Conservation (phyloP, 2,797 vertebrate species). For the Platyrinchus mystaceus region DNA sequence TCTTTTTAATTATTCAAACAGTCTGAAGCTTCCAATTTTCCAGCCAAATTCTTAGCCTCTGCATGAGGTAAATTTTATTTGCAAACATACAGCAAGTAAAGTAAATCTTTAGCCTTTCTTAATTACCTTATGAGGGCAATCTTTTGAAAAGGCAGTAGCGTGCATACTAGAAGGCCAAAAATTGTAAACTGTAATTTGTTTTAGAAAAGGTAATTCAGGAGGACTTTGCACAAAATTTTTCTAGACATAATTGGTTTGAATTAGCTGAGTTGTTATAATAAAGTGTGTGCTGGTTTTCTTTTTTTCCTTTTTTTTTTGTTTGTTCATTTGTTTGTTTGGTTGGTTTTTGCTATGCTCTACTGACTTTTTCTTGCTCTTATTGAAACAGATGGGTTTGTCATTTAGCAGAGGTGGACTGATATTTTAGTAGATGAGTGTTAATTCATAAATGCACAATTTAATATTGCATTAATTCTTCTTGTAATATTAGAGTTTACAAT, state of each 20-base stretch:
- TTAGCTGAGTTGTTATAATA: background rate
- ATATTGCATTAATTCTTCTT: background rate
- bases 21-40: background rate
- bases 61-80: background rate
- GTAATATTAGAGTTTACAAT: background rate
- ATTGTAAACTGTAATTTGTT: background rate
- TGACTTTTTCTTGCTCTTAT: background rate
- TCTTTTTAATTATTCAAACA: slow-evolving; percentile 25
- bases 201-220: background rate
- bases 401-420: background rate
- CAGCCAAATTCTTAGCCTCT: background rate
- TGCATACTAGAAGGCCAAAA: background rate
- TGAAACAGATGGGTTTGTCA: background rate
- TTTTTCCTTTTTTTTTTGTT: background rate
- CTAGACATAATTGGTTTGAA: background rate
- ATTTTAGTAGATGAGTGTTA: background rate
- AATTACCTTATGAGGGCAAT: background rate
- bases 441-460: background rate
- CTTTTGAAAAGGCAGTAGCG: background rate
- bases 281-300: accelerated
- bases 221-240: background rate
- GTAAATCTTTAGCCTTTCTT: background rate
- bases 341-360: background rate
- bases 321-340: background rate
- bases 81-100: background rate